Conservation (phyloP, 2,797 vertebrate genomes). For the Pagetopsis macropterus region DNA sequence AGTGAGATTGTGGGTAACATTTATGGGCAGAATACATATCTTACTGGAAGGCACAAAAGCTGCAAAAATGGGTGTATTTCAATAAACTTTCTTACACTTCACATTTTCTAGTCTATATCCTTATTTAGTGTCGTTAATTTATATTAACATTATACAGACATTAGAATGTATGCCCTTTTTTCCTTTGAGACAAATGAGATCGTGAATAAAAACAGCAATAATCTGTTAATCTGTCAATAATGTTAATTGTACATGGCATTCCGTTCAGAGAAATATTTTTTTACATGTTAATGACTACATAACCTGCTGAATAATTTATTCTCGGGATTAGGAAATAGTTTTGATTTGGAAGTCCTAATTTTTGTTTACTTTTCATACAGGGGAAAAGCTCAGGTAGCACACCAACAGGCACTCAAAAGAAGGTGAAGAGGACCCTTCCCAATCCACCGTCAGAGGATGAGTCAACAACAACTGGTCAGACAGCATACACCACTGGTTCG, state of each 20-base stretch:
- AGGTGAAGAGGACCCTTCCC: slow-evolving; percentile 97
- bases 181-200: slow-evolving; percentile 17
- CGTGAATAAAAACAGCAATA: slow-evolving; percentile 4
- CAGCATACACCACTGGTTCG: slow-evolving; percentile 88
- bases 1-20: slow-evolving; percentile 20
- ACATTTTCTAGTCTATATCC: not conserved
- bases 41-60: slow-evolving; percentile 10
- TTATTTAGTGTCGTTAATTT: slow-evolving; percentile 7
- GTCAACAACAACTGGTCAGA: slow-evolving; percentile 83
- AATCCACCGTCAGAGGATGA: slow-evolving; percentile 97
- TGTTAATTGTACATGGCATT: not conserved
- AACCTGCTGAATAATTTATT: slow-evolving; percentile 18
- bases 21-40: slow-evolving; percentile 23
- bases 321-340: slow-evolving; percentile 5
- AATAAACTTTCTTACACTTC: slow-evolving; percentile 12
- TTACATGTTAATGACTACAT: not conserved
- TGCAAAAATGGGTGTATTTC: not conserved
- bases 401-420: slow-evolving; percentile 92
- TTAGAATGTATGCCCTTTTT: not conserved
- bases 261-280: not conserved
- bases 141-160: not conserved
- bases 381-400: slow-evolving; percentile 87
- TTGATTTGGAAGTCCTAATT: not conserved
- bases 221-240: not conserved
- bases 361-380: slow-evolving; percentile 71